Evolutionary conservation across 2,888 invertebrate species (phyloP).

Genomic region (Cyrtodaria siliqua): DNA sequence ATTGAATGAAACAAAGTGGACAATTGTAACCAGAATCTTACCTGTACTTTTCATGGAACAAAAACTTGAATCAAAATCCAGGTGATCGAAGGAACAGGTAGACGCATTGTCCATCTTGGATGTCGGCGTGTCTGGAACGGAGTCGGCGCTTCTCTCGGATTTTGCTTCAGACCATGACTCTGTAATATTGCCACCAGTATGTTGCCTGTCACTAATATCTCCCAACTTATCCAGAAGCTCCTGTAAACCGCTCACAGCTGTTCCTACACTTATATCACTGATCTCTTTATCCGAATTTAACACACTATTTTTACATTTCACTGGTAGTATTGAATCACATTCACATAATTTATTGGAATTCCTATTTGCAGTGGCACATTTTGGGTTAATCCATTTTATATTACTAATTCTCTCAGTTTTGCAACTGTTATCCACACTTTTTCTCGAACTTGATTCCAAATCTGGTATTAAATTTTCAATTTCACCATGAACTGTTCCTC

Average conservation of each 20-base stretch:
- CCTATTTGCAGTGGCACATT: too few relatives aligned
- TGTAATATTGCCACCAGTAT: neutral
- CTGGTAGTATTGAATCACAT: too few relatives aligned
- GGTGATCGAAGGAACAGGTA: conserved; percentile 56
- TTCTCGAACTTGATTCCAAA: neutral
- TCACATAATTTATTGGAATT: too few relatives aligned
- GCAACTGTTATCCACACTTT: neutral
- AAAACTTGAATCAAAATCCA: conserved; percentile 67
- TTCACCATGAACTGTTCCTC: too few relatives aligned
- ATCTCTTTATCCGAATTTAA: neutral
- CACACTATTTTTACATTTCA: too few relatives aligned
- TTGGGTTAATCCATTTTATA: too few relatives aligned
- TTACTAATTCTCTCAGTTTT: neutral
- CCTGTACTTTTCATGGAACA: conserved; percentile 67
- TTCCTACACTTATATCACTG: conserved; percentile 15
- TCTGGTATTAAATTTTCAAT: neutral
- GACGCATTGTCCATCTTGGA: conserved; percentile 57
- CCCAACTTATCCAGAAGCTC: conserved; percentile 52
- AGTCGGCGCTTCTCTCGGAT: neutral
- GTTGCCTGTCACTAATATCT: conserved; percentile 34
- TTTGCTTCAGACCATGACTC: too few relatives aligned
- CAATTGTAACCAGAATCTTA: too few relatives aligned
- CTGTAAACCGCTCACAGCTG: conserved; percentile 36
- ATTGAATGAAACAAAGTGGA: too few relatives aligned
- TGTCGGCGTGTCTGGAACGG: conserved; percentile 18